Evolutionary conservation across 2,797 vertebrate genomes (phyloP).

Genomic region (Sebastes oblongus): DNA sequence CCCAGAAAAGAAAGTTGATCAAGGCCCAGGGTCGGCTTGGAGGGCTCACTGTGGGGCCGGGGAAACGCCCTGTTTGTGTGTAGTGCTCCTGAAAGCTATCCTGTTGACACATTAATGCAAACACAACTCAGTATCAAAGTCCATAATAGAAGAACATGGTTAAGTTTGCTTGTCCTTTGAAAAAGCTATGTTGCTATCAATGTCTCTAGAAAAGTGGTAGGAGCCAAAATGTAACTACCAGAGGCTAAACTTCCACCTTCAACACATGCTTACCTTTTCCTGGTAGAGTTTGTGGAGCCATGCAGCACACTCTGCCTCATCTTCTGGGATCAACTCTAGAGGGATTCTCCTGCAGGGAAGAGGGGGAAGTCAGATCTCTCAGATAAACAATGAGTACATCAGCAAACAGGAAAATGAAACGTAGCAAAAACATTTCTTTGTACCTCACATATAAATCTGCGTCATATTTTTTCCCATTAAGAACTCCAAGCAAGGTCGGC

Average conservation of each 20-base stretch:
- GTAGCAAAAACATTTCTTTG: neutral
- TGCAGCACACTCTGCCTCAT: conserved; percentile 86
- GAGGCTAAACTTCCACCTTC: neutral
- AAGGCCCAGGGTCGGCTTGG: conserved; percentile 86
- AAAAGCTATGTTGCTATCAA: neutral
- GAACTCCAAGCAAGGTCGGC: conserved; percentile 90
- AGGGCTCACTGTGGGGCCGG: conserved; percentile 75
- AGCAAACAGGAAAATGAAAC: neutral
- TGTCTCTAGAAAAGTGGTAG: neutral
- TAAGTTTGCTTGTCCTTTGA: neutral
- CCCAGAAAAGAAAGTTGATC: conserved; percentile 94
- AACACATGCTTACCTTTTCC: conserved; percentile 87
- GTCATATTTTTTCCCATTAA: conserved; percentile 94
- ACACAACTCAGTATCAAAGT: neutral
- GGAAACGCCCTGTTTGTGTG: conserved; percentile 84
- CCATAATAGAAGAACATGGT: neutral
- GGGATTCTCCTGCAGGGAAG: conserved; percentile 89
- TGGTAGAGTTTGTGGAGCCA: conserved; percentile 98
- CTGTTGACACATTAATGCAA: conserved; percentile 70
- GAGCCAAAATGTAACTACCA: neutral
- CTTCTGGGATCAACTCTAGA: conserved; percentile 89
- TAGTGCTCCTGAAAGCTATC: conserved; percentile 93
- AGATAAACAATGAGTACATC: neutral
- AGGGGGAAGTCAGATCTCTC: neutral
- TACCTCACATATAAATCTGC: conserved; percentile 95